Base-by-base conservation (phyloP, 2,888 invertebrate genomes). In the Catocala nupta region DNA sequence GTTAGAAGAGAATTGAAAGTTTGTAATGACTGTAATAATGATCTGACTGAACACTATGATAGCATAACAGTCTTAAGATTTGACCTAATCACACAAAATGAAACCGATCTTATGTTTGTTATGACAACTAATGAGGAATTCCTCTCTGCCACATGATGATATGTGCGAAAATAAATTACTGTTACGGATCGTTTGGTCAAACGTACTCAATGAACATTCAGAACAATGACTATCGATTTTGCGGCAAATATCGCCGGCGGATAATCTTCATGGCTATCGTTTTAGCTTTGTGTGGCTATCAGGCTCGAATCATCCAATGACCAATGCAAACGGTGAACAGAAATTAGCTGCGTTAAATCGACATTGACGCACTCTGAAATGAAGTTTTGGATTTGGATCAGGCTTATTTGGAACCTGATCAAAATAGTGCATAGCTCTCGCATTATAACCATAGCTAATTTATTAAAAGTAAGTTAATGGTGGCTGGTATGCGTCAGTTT, bases 191-290 rank as follows among this genome's bases (percentile, higher is more conserved):
- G 48, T 16, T 48, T 48, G 25, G 5, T 13, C 48, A 50, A 34
- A 50, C 33, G 50, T 34, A 11, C 50, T 50, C 50, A 11, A 12
- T 47, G 33, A 45, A n/a, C 10, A 55, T 33, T 53, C 43, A 43
- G 12, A 33, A 9, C 39, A 52, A 43, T 43, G 11, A 16, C 43
- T 36, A 39, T 34, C 34, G 36, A 47, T 47, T 33, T 55, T 13
- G 53, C 43, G 36, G 36, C 36, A 39, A 39, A n/a, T 45, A 36
- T 47, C 36, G 33, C n/a, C 6, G 13, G 5, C 42, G n/a, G 39
- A 48, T 49, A 5, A 56, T 42, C 49, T 49, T 39, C 49, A 56
- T 56, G 49, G 25, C 8, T 34, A 43, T 50, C 9, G 33, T 2
- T 50, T 33, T 6, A 5, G 45, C 36, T 9, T 13, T 49, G 25